Percentiles rank a stretch among this genome's conserved stretches.
Evolutionary conservation across 2,113 vertebrate species (phyloP).

Genomic region (Sapajus apella): DNA sequence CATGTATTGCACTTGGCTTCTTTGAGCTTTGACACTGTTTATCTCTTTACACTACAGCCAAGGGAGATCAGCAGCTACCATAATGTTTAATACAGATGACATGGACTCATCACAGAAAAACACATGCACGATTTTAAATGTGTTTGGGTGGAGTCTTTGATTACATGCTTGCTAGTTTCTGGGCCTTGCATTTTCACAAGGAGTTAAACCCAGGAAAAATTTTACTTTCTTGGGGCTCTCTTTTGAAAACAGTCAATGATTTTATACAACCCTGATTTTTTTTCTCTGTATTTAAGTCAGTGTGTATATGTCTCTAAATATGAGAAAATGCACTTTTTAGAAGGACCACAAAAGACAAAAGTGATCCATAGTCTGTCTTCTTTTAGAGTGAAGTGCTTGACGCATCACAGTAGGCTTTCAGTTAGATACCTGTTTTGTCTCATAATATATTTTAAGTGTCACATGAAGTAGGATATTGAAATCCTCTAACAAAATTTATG

Average conservation of each 20-base stretch:
- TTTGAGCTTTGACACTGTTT: constrained; percentile 42
- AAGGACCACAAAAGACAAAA: neutral
- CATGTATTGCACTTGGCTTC: neutral
- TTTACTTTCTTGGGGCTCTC: neutral
- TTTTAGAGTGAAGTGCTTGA: neutral
- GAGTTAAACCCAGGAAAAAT: neutral
- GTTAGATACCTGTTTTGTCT: neutral
- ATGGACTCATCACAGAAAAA: constrained; percentile 35
- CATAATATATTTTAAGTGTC: neutral
- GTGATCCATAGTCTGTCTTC: neutral
- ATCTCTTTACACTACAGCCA: neutral
- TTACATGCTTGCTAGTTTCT: constrained; percentile 1
- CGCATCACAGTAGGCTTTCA: neutral
- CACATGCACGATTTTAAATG: neutral
- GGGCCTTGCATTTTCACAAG: neutral
- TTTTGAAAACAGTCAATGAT: neutral
- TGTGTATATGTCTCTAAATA: neutral
- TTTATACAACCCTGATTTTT: neutral
- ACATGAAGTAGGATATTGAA: neutral
- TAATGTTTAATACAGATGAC: neutral
- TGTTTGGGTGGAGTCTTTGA: constrained; percentile 60
- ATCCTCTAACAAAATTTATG: neutral
- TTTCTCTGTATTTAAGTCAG: neutral
- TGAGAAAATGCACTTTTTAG: neutral
- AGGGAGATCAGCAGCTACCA: neutral